A percentile compares a stretch with the other conserved stretches of the same genome.
phyloP scores from a whole-genome alignment of 2,113 vertebrate genomes.

The Megalops atlanticus region DNA sequence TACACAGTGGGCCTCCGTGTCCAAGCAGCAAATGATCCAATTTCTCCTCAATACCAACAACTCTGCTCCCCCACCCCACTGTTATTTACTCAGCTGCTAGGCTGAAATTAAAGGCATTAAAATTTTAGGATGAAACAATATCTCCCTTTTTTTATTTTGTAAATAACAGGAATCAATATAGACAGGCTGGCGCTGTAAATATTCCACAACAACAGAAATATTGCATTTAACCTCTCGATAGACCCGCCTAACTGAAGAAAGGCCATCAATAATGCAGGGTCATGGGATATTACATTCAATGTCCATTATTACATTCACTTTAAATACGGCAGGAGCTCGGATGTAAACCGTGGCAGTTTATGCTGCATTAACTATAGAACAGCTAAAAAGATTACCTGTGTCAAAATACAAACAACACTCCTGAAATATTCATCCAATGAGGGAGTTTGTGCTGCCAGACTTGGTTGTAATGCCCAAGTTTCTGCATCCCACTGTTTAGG shows the following conservation, averaged over 20 bases:
- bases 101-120: slow-evolving; percentile 50
- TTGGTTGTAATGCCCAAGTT: slow-evolving; percentile 39
- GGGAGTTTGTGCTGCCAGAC: slow-evolving; percentile 33
- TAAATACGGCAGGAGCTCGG: slow-evolving; percentile 45
- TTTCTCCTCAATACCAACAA: slow-evolving; percentile 72
- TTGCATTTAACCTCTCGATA: slow-evolving; percentile 60
- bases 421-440: slow-evolving; percentile 53
- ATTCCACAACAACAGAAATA: slow-evolving; percentile 58
- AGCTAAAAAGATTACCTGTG: slow-evolving; percentile 50
- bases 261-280: slow-evolving; percentile 56
- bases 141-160: slow-evolving; percentile 47
- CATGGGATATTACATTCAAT: slow-evolving; percentile 48
- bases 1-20: slow-evolving; percentile 72
- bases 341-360: slow-evolving; percentile 41
- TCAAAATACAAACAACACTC: slow-evolving; percentile 44
- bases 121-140: slow-evolving; percentile 42
- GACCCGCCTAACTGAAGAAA: slow-evolving; percentile 45
- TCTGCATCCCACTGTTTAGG: slow-evolving; percentile 35
- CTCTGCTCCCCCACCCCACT: slow-evolving; percentile 43
- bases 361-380: slow-evolving; percentile 44
- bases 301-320: slow-evolving; percentile 54
- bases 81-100: slow-evolving; percentile 46
- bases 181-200: slow-evolving; percentile 52
- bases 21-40: slow-evolving; percentile 78
- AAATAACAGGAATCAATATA: slow-evolving; percentile 53